Base-by-base conservation (phyloP, 2,888 invertebrate genomes). In the Brachyptera putata region DNA sequence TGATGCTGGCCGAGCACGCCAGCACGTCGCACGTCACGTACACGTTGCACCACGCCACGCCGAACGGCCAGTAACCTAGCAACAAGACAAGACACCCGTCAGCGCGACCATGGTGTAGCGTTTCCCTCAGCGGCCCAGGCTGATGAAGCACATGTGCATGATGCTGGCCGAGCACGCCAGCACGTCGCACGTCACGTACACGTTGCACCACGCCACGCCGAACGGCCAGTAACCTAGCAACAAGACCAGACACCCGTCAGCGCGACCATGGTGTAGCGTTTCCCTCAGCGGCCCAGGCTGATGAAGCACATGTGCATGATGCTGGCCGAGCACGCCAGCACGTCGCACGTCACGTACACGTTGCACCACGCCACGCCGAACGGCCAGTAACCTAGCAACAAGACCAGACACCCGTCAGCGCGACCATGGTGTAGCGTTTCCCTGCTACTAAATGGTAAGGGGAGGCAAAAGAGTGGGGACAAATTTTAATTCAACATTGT, bases 231-330 rank as follows among this genome's bases (percentile, higher is more conserved):
- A 89, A 64, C 95, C 95, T 95, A 80, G 77, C 66, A 25, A 14
- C 5, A 21, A 24, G 39, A 39, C n/a, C 30, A n/a, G n/a, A n/a
- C n/a, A n/a, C n/a, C n/a, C n/a, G n/a, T n/a, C n/a, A n/a, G n/a
- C n/a, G n/a, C n/a, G n/a, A n/a, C n/a, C n/a, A n/a, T n/a, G n/a
- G n/a, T n/a, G n/a, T n/a, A n/a, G n/a, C n/a, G n/a, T n/a, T n/a
- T n/a, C n/a, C n/a, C n/a, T n/a, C n/a, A n/a, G n/a, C 95, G 83
- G 69, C 92, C 92, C 61, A 94, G 79, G 56, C 91, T 90, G 73
- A 94, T 92, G 76, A 91, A 92, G 70, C 95, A 95, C 84, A 96
- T 89, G 78, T 96, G 96, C 80, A 95, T 86, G 72, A 96, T 96
- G 73, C 93, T 93, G 4, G 95, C 90, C 0, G 95, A 95, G 73